A percentile compares a stretch with the other conserved stretches of the same genome.
Evolutionary conservation across 1,140 invertebrate genomes (phyloP).

Genomic region (Lutraria rhynchaena): DNA sequence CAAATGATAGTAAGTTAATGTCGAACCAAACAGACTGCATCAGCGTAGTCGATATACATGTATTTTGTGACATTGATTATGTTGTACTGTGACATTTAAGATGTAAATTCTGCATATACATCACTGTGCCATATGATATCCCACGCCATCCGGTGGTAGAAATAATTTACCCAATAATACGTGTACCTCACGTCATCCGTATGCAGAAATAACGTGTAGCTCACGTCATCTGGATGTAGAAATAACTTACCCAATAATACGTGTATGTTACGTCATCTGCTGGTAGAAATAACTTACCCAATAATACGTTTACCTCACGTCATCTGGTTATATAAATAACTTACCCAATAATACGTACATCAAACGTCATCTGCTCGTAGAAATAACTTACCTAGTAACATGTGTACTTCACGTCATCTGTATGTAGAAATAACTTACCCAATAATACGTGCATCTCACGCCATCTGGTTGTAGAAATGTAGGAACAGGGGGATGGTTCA

Average conservation of each 20-base stretch:
- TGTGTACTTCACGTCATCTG: neutral
- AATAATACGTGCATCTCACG: constrained; percentile 13
- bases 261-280: too few species aligned
- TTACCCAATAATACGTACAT: constrained; percentile 20
- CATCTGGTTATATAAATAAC: neutral
- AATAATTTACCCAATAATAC: neutral
- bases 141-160: too few species aligned
- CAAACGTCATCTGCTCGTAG: neutral
- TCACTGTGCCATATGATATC: too few species aligned
- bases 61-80: too few species aligned
- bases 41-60: too few species aligned
- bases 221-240: neutral
- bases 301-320: neutral
- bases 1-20: too few species aligned
- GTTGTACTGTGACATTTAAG: too few species aligned
- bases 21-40: too few species aligned
- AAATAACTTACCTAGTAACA: constrained; percentile 21
- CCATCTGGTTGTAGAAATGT: constrained; percentile 20
- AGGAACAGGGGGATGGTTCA: constrained; percentile 21
- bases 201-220: neutral
- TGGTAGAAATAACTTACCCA: neutral
- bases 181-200: neutral
- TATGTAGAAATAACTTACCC: neutral
- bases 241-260: constrained; percentile 25
- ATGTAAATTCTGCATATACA: too few species aligned